phyloP scores from a whole-genome alignment of 1,140 invertebrate species.

The Drosophila leontia region DNA sequence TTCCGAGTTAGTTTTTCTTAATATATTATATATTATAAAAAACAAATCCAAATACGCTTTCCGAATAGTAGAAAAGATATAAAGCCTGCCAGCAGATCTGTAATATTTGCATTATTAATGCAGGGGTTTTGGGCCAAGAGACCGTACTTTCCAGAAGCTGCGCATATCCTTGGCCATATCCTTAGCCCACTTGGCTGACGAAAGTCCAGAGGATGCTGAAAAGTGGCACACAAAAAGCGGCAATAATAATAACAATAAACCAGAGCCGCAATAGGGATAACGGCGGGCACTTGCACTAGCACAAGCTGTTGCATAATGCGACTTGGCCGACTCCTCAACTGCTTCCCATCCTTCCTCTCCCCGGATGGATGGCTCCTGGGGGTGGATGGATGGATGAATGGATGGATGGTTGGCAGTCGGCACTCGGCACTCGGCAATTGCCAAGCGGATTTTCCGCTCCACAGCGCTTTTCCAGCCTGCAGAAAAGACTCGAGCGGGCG shows the following conservation, averaged over 20 bases:
- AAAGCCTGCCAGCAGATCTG: not conserved
- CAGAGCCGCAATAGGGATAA: slow-evolving; percentile 21
- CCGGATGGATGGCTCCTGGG: slow-evolving; percentile 1
- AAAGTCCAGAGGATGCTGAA: slow-evolving; percentile 1
- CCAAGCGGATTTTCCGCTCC: slow-evolving; percentile 66
- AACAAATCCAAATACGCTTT: no score
- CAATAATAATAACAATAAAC: slow-evolving; percentile 57
- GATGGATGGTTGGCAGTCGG: slow-evolving; percentile 1
- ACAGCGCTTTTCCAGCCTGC: slow-evolving; percentile 22
- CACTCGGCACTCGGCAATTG: slow-evolving; percentile 33
- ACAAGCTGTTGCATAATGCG: slow-evolving; percentile 63
- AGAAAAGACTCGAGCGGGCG: slow-evolving; percentile 12
- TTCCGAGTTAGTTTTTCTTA: no score
- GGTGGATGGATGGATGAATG: slow-evolving; percentile 9
- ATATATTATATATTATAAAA: no score
- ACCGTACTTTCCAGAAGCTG: not conserved
- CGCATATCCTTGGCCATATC: slow-evolving; percentile 6
- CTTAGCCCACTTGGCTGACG: slow-evolving; percentile 28
- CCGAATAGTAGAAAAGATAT: no score
- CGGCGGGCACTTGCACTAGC: slow-evolving; percentile 6
- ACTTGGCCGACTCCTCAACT: slow-evolving; percentile 17
- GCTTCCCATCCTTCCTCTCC: not conserved
- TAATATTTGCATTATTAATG: not conserved
- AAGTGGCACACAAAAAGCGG: slow-evolving; percentile 44
- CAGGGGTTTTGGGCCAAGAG: not conserved